A percentile compares a stretch with the other conserved stretches of the same genome.
Conservation (phyloP, 1,140 invertebrate genomes). For the Pogonus chalceus region DNA sequence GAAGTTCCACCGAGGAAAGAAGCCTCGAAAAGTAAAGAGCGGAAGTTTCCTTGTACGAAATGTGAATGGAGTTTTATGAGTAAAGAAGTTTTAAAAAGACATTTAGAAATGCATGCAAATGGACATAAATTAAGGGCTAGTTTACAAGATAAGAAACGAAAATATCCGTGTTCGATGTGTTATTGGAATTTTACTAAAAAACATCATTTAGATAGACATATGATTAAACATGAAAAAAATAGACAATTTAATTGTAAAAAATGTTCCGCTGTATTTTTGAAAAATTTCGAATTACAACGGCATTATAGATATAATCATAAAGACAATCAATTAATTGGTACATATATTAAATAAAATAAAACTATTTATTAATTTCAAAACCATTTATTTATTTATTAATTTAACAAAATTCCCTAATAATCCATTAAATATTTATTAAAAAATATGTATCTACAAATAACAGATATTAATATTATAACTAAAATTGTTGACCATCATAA, state of each 20-base stretch:
- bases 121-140: not conserved
- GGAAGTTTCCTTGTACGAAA: not conserved
- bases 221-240: not conserved
- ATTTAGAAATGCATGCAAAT: not conserved
- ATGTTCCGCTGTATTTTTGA: not conserved
- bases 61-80: constrained; percentile 3
- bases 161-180: not conserved
- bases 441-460: no score
- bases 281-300: not conserved
- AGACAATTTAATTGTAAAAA: not conserved
- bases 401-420: no score
- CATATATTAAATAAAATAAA: no score
- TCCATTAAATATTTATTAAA: no score
- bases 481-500: not conserved
- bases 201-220: not conserved
- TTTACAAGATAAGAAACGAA: not conserved
- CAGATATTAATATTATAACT: no score
- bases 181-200: not conserved
- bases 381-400: no score
- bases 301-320: no score
- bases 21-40: not conserved
- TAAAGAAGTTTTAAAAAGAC: constrained; percentile 1
- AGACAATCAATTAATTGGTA: no score
- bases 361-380: no score
- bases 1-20: not conserved